phyloP scores from a whole-genome alignment of 2,888 invertebrate species.

The Yponomeuta sedellus region DNA sequence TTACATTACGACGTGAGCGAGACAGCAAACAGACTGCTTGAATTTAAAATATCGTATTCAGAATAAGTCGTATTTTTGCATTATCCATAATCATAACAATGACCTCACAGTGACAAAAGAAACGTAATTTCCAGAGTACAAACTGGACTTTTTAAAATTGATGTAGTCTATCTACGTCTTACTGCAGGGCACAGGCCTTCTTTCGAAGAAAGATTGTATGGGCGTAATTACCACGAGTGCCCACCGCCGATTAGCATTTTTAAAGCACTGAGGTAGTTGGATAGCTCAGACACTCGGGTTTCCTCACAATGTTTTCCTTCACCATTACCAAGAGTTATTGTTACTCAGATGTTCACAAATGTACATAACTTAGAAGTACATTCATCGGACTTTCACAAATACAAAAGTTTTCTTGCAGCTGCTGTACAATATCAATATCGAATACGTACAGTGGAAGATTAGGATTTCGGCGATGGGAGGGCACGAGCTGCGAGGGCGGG shows the following conservation, averaged over 20 bases:
- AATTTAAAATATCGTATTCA: slow-evolving; percentile 20
- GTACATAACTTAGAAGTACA: no score
- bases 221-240: no score
- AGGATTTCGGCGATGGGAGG: slow-evolving; percentile 58
- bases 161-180: no score
- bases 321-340: no score
- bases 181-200: no score
- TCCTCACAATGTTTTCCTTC: no score
- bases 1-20: slow-evolving; percentile 25
- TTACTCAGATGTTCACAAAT: no score
- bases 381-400: background rate
- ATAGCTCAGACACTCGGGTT: no score
- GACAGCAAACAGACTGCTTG: slow-evolving; percentile 30
- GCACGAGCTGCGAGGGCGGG: slow-evolving; percentile 60
- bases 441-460: slow-evolving; percentile 29
- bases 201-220: no score
- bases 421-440: slow-evolving; percentile 37
- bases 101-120: background rate
- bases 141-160: no score
- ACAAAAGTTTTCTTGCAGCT: slow-evolving; percentile 5
- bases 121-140: background rate
- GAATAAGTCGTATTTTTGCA: slow-evolving; percentile 16
- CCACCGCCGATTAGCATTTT: no score
- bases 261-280: no score
- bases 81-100: slow-evolving; percentile 13